Evolutionary conservation across 2,797 vertebrate genomes (phyloP), one percentile per base, ranked within the genome.

Genomic region (Peromyscus aztecus): DNA sequence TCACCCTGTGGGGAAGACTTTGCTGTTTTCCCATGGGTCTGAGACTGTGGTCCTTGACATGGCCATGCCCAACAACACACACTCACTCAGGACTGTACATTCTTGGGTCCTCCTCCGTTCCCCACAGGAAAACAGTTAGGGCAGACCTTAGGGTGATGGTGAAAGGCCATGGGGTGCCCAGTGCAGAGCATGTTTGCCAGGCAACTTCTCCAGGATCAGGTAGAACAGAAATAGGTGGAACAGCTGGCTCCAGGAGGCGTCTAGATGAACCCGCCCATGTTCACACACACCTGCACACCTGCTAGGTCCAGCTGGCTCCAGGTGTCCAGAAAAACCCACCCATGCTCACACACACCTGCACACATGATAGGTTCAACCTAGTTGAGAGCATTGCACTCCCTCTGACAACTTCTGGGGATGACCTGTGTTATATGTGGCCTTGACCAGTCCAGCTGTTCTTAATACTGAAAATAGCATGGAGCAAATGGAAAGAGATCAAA

Each of bases 401-500:
- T 52, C 2, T 52, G 69, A 3, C 75, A 91, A 55, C 81, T 27
- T 84, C n/a, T 40, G 29, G 46, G 17, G 52, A 12, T 81, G 59
- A n/a, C 98, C 98, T 99, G 98, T 99, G 99, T 93, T 99, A 99
- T 98, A 99, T 99, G 99, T 99, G 99, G 99, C 99, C 99, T 92
- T 49, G 99, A 99, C 98, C 99, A 99, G 94, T 63, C 99, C 98
- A 99, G 99, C 99, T 97, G 99, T 99, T 99, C 95, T 99, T 99
- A 95, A 99, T 99, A 98, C 98, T 99, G 98, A 99, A 99, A 98
- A 99, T 99, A 99, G 99, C 99, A 99, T 99, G 99, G 98, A 98
- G 97, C 97, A 69, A 97, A 98, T 65, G 92, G 98, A 98, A 99
- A 98, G 97, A 97, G 97, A 97, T 97, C 92, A 96, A 96, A 97